A percentile compares a stretch with the other conserved stretches of the same genome.
Conservation (phyloP, 2,797 vertebrate species). For the Paedocypris micromegethes region DNA sequence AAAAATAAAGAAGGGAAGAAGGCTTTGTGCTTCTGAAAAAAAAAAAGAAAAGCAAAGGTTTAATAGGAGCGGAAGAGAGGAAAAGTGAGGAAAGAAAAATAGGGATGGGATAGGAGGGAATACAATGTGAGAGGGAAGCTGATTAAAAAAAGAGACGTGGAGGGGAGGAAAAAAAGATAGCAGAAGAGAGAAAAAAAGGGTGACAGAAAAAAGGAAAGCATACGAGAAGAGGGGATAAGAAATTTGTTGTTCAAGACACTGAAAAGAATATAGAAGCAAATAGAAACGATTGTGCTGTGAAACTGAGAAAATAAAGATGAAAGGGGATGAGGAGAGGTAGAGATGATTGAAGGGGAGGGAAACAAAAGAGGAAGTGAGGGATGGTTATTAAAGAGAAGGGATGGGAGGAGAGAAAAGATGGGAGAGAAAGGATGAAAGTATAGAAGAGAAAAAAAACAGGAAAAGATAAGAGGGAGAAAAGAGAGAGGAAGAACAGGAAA, state of each 20-base stretch:
- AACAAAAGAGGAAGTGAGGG: neutral
- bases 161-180: neutral
- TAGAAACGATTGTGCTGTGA: no score
- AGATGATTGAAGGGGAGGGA: neutral
- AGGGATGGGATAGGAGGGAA: neutral
- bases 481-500: neutral
- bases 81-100: neutral
- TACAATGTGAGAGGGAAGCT: neutral
- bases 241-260: neutral
- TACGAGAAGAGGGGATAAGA: neutral
- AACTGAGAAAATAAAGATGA: neutral
- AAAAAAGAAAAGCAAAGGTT: neutral
- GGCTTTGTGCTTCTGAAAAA: neutral
- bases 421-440: neutral
- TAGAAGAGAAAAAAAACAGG: neutral
- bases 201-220: neutral
- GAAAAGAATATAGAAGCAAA: neutral
- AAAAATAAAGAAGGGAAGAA: neutral
- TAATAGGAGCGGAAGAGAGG: no score
- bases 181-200: neutral
- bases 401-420: neutral
- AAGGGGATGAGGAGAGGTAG: neutral
- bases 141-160: conserved; percentile 1
- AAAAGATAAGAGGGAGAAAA: neutral
- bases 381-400: neutral